Evolutionary conservation across 2,113 vertebrate genomes (phyloP).

Genomic region (Equus przewalskii): DNA sequence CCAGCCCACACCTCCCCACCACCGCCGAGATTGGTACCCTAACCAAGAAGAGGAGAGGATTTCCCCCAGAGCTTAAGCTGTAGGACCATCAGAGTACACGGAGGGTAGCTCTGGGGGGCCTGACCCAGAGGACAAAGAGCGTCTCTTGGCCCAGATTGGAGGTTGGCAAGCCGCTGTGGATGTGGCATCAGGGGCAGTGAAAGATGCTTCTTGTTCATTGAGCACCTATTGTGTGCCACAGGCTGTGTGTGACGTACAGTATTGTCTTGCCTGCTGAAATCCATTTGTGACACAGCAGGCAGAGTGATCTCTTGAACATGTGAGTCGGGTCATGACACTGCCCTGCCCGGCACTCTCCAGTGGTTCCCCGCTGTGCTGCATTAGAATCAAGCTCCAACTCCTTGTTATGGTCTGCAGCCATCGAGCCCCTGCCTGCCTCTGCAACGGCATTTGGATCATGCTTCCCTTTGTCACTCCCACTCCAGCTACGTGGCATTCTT

Average conservation of each 20-base stretch:
- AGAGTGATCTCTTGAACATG: accelerated
- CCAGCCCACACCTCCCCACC: not conserved
- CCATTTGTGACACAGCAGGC: not conserved
- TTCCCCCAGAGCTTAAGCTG: not conserved
- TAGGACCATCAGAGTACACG: accelerated
- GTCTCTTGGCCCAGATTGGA: not conserved
- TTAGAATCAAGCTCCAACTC: not conserved
- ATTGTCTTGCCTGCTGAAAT: not conserved
- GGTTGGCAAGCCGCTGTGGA: not conserved
- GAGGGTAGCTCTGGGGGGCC: not conserved
- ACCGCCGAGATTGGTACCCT: not conserved
- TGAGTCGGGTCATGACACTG: not conserved
- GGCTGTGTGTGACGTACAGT: not conserved
- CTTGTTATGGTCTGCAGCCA: not conserved
- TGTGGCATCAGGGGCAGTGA: accelerated
- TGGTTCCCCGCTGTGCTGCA: not conserved
- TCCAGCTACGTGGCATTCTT: not conserved
- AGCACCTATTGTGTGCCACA: not conserved
- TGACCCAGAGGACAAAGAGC: not conserved
- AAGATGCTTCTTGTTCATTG: accelerated
- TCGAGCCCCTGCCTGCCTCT: not conserved
- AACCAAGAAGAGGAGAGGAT: not conserved
- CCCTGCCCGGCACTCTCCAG: not conserved
- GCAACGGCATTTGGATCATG: not conserved
- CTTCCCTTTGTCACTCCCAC: not conserved